phyloP scores from a whole-genome alignment of 2,113 vertebrate species.

The Macquaria australasica region DNA sequence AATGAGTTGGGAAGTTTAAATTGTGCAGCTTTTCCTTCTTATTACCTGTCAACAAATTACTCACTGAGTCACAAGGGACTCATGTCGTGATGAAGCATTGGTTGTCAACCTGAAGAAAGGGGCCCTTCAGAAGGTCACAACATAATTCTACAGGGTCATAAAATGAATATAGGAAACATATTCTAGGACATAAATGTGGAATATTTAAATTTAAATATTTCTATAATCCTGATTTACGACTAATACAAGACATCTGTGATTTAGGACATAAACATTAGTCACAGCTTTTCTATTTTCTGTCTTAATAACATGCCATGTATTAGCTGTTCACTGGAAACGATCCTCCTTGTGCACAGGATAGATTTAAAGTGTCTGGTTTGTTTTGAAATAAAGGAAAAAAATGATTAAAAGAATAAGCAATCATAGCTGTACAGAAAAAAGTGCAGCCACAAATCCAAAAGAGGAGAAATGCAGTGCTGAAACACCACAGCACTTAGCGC shows the following conservation, averaged over 20 bases:
- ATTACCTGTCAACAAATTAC: slow-evolving; percentile 52
- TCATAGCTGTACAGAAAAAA: not conserved
- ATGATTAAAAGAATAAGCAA: not conserved
- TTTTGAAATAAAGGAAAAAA: not conserved
- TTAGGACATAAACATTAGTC: not conserved
- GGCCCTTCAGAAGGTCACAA: not conserved
- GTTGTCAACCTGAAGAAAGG: not conserved
- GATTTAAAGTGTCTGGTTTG: not conserved
- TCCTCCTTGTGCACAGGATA: not conserved
- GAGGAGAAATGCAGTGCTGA: not conserved
- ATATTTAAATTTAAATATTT: too few species aligned
- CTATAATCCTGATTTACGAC: too few species aligned
- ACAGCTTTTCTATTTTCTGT: not conserved
- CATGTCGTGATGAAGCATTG: not conserved
- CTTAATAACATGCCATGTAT: not conserved
- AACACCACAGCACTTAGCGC: not conserved
- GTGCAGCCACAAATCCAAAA: not conserved
- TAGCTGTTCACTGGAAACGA: not conserved
- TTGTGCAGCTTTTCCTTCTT: slow-evolving; percentile 27
- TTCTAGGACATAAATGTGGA: not conserved
- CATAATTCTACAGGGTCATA: not conserved
- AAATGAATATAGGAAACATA: not conserved
- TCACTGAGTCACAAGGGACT: not conserved
- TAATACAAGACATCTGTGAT: too few species aligned
- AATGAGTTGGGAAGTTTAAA: slow-evolving; percentile 52